Percentiles rank a stretch among this genome's conserved stretches.
phyloP scores from a whole-genome alignment of 2,797 vertebrate species.

The Choloepus didactylus region DNA sequence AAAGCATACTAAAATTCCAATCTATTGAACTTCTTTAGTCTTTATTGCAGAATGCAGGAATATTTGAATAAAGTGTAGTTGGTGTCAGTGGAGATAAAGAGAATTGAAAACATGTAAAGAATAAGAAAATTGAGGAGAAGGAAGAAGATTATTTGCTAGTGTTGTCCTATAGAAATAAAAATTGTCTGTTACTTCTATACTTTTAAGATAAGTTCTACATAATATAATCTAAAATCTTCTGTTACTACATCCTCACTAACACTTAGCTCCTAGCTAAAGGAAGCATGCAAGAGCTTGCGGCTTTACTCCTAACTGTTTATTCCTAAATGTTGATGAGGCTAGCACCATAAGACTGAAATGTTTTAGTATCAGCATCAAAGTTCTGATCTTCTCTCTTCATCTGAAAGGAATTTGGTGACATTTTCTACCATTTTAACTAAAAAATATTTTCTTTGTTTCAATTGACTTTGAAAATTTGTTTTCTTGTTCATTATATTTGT shows the following conservation, averaged over 20 bases:
- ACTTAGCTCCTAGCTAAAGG: neutral
- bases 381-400: neutral
- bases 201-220: constrained; percentile 3
- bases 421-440: neutral
- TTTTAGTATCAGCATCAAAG: neutral
- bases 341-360: neutral
- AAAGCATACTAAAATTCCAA: neutral
- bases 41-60: neutral
- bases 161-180: neutral
- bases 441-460: neutral
- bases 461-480: neutral
- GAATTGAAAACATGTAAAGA: neutral
- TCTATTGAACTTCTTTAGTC: neutral
- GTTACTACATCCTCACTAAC: neutral
- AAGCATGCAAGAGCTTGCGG: neutral
- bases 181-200: neutral
- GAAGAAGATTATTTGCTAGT: neutral
- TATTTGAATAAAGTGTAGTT: neutral
- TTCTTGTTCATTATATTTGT: neutral
- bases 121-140: neutral
- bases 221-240: neutral
- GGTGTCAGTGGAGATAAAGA: neutral
- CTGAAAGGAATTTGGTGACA: neutral
- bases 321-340: neutral
- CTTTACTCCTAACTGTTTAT: neutral